Base-by-base conservation (phyloP, 2,888 invertebrate genomes). In the Mythimna loreyi region DNA sequence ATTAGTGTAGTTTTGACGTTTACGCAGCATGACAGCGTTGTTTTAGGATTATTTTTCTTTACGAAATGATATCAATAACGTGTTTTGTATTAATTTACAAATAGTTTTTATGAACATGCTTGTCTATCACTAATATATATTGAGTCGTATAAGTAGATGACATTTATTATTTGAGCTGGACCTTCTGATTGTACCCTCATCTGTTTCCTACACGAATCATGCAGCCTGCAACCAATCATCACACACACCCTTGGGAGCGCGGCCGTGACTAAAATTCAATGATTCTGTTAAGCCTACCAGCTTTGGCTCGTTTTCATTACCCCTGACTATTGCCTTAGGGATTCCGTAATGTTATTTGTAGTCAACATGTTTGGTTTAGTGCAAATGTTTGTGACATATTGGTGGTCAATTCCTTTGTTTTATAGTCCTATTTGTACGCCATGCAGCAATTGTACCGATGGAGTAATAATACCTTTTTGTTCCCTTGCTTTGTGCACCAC, bases 231-330 rank as follows among this genome's bases (percentile, higher is more conserved):
- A 67, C 67, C 73, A 81, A 80, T 80, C 71, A 77, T 49, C 67
- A 68, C 57, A 33, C 50, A 53, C 30, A 9, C 58, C 55, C 61
- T 43, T 53, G 78, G 83, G 81, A 62, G 21, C 23, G 59, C 25
- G 3, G 19, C 55, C 83, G 83, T 83, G 81, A 78, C 72, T 67
- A 68, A 78, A 72, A 70, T 83, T 74, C 68, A 74, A 72, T 78
- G 71, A 76, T 73, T 69, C 36, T 49, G 65, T 62, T 66, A 79
- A 57, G 67, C 70, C 47, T 21, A 40, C 13, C 16, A 28, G 82
- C 60, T 69, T 59, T 43, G n/a, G 28, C 49, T 69, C 9, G 75
- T 58, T 81, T 78, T 78, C 69, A 81, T 81, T 73, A 68, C 40
- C 55, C 58, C 40, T 75, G 52, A 49, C 43, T 33, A 8, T n/a